These are phyloP conservation scores for Callinectes sapidus DNA, from an alignment of 2,888 invertebrate species.

Conservation along the genomic window DNA sequence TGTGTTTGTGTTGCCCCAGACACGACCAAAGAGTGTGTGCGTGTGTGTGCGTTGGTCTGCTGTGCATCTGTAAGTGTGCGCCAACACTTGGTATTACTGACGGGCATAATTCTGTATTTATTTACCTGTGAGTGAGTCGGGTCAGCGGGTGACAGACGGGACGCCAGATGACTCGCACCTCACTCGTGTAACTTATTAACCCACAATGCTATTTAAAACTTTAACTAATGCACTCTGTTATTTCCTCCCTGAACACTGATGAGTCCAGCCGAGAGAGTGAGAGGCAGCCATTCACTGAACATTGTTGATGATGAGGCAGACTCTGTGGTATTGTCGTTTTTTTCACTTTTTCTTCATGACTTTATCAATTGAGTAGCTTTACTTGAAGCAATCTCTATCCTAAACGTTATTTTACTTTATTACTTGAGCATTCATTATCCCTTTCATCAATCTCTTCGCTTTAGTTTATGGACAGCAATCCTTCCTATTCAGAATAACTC, in stretches of 20 bases:
- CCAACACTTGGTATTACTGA: background rate
- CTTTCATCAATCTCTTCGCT: no score
- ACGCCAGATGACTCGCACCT: background rate
- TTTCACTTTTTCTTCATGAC: no score
- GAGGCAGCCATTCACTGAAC: background rate
- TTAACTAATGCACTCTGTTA: background rate
- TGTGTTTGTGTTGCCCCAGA: background rate
- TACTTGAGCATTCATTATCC: no score
- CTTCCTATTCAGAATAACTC: no score
- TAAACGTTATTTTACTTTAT: no score
- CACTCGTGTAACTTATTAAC: slow-evolving; percentile 15
- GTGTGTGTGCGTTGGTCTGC: background rate
- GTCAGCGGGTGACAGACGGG: background rate
- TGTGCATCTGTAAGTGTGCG: background rate
- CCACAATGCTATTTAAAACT: background rate
- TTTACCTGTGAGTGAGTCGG: background rate
- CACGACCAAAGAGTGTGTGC: slow-evolving; percentile 30
- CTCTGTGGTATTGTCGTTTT: no score
- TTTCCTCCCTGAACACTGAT: background rate
- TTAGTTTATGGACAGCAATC: no score
- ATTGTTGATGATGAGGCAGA: no score
- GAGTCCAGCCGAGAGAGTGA: background rate
- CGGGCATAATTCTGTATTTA: slow-evolving; percentile 28
- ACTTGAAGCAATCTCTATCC: no score
- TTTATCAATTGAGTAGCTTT: no score